phyloP scores from a whole-genome alignment of 1,140 invertebrate genomes.

The Neodiprion pinetum region DNA sequence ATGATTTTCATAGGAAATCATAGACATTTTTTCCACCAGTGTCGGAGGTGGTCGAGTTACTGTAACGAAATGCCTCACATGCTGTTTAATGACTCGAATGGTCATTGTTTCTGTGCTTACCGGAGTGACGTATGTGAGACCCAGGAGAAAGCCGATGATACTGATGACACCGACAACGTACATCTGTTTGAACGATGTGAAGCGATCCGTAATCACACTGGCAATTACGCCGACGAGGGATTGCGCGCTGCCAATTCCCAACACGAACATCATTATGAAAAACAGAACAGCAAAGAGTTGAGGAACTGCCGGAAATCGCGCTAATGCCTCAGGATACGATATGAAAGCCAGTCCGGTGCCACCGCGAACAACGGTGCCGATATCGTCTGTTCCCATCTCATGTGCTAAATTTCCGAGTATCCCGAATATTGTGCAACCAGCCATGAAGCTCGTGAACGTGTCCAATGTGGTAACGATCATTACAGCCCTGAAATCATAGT shows the following conservation, averaged over 20 bases:
- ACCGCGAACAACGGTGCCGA: conserved; percentile 66
- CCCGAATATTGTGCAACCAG: conserved; percentile 83
- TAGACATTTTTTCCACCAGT: not conserved
- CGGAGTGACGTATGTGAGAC: conserved; percentile 75
- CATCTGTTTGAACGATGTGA: conserved; percentile 66
- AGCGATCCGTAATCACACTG: conserved; percentile 73
- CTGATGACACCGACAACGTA: conserved; percentile 66
- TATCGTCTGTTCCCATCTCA: conserved; percentile 62
- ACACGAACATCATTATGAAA: conserved; percentile 81
- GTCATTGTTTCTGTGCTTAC: conserved; percentile 55
- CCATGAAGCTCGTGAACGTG: conserved; percentile 78
- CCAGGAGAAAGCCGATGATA: conserved; percentile 66
- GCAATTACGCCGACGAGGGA: conserved; percentile 69
- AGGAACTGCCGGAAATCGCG: conserved; percentile 76
- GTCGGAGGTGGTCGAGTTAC: not conserved
- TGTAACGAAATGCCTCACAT: not conserved
- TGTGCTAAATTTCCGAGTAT: conserved; percentile 75
- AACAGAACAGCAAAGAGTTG: conserved; percentile 82
- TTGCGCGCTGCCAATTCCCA: conserved; percentile 77
- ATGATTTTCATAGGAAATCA: too few relatives aligned
- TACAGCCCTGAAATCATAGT: conserved; percentile 62
- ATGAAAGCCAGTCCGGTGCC: conserved; percentile 79
- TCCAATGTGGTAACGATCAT: conserved; percentile 74
- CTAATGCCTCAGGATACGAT: conserved; percentile 85
- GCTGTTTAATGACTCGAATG: conserved; percentile 5